These are phyloP conservation scores for Chondrilla cf. caribensis DNA, from an alignment of 37 sponge, comb jelly and placozoan genomes.

Conservation along the genomic window DNA sequence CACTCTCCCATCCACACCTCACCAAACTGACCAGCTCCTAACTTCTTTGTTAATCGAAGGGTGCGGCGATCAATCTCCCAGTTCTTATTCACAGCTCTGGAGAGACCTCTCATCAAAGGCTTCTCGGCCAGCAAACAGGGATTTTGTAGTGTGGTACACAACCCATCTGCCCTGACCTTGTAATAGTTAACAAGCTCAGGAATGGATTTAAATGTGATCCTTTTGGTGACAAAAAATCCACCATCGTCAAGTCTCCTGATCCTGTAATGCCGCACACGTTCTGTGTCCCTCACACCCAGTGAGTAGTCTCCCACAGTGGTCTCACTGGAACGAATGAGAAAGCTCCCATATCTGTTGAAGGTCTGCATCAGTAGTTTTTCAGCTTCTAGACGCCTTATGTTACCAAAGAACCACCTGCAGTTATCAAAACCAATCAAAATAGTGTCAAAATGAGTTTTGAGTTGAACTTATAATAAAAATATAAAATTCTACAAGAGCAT, in stretches of 20 bases:
- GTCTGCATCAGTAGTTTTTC: conserved; percentile 82
- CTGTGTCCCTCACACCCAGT: conserved; percentile 81
- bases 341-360: conserved; percentile 73
- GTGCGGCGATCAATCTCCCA: conserved; percentile 38
- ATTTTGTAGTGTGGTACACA: conserved; percentile 58
- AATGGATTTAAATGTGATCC: conserved; percentile 79
- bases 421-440: neutral
- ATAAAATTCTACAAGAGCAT: too few relatives aligned
- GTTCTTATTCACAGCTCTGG: conserved; percentile 15
- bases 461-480: too few relatives aligned
- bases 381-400: conserved; percentile 90
- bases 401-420: conserved; percentile 93
- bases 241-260: conserved; percentile 85
- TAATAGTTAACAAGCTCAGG: conserved; percentile 90
- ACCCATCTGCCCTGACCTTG: conserved; percentile 57
- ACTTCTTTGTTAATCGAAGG: conserved; percentile 23
- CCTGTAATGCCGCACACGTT: conserved; percentile 93
- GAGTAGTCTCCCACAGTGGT: conserved; percentile 91
- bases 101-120: conserved; percentile 73
- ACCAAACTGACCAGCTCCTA: conserved; percentile 87
- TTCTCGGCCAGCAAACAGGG: conserved; percentile 73
- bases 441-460: too few relatives aligned
- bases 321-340: conserved; percentile 92
- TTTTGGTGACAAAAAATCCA: conserved; percentile 85
- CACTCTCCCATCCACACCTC: conserved; percentile 95